Base-by-base conservation (phyloP, 2,797 vertebrate genomes). In the Poecilia wingei region DNA sequence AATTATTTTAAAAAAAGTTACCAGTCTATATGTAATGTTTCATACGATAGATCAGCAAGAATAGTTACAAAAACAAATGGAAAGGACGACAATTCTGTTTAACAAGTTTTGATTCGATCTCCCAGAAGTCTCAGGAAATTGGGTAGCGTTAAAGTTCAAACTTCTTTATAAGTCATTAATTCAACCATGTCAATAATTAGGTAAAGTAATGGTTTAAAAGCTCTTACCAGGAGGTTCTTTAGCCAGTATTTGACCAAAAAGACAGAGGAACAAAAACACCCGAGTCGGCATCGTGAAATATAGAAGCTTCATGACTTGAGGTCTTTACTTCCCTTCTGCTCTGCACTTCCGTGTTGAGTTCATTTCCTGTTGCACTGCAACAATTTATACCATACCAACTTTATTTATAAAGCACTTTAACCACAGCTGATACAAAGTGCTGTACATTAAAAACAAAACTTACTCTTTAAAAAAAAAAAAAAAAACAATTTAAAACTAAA, bases 141-240 rank as follows among this genome's bases (percentile, higher is more conserved):
- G 22, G 4, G 6, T 39, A 22, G 36, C 33, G 6, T 39, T 3
- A 66, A 43, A 25, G 10, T 43, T 69, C 7, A 74, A 75, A 77
- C 28, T 47, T 1, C 3, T 1, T 22, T 14, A 72, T 74, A 20
- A 31, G 22, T 64, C 28, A 33, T 4, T 7, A 3, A 14, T 31
- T 31, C 36, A 10, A 74, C 6, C 59, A 39, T 14, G 1, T 3
- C 7, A 39, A 13, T 68, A 66, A 41, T 69, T 3, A 8, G 31
- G 28, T 45, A n/a, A 0, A 66, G 16, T 22, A 46, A 0, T 41
- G 13, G 18, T 39, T 45, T 14, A 82, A 74, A 85, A 39, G 33
- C 73, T 83, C 84, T 92, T 83, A 94, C 93, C 87, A 3, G 90
- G 88, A 2, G 18, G 46, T 25, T 88, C 2, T 77, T 53, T 68